Base-by-base conservation (phyloP, 2,888 invertebrate genomes). In the Camponotus fellah region DNA sequence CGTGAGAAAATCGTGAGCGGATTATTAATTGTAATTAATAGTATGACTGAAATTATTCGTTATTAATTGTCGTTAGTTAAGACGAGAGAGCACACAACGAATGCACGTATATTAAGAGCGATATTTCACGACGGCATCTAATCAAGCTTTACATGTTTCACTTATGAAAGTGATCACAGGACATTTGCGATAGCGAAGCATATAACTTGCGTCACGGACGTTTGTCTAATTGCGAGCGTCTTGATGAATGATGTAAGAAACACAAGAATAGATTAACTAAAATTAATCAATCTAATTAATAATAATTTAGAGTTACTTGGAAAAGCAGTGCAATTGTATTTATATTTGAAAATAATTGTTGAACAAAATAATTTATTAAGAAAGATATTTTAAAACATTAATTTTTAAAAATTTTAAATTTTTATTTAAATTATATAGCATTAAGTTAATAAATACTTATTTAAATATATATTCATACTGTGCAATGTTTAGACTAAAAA, bases 1-100 rank as follows among this genome's bases (percentile, higher is more conserved):
- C 60, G 71, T 80, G 71, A 80, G 79, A 80, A 80, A 80, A 80
- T 71, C 46, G 60, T 60, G 46, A 56, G 14, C 43, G 9, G 21
- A 21, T 60, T 69, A 60, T 79, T 69, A 58, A 79, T 79, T 71
- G 79, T 60, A 80, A 71, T 80, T 80, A 80, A 80, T 80, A 80
- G 64, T 12, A 53, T 65, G 75, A 37, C 14, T 65, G 43, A 71
- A 53, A 66, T 79, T 58, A 40, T 62, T 79, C 21, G 60, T 46
- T 26, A 71, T 80, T 80, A 80, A 79, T 80, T 60, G 79, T 37
- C 21, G 46, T 69, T 60, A 69, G 46, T 69, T 60, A 69, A 34
- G 79, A 56, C 10, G 34, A 46, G 34, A 34, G 12, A 34, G 32
- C 37, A 49, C 58, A 68, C 77, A 21, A 40, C 43, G 77, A 43